Base-by-base conservation (phyloP, 2,113 vertebrate genomes). In the Sialia sialis region DNA sequence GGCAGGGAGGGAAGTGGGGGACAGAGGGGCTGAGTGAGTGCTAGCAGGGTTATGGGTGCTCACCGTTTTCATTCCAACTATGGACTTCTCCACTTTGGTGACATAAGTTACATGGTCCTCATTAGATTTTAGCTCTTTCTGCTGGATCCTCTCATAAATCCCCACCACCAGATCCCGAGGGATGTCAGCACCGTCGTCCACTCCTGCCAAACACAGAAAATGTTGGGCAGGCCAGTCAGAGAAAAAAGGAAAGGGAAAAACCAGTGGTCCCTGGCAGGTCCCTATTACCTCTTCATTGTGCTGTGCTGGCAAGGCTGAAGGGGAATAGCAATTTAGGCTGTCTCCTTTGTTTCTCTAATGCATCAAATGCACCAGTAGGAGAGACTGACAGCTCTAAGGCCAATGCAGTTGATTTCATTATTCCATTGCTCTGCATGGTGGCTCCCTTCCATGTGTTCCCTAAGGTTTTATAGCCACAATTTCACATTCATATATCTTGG, bases 21-120 rank as follows among this genome's bases (percentile, higher is more conserved):
- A n/a, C 34, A 66, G 38, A 80, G 23, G 41, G 23, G 7, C 32
- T 58, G 44, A 75, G n/a, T 34, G 26, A 29, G 27, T 70, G n/a
- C 54, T 44, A 66, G 72, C 0, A 3, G 34, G n/a, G 6, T 11
- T 62, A 14, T 3, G 13, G 22, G 11, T 66, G 97, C 99, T 98
- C 93, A 99, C 99, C 27, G 99, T 99, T 98, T 99, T 99, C 98
- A 99, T 99, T 93, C 99, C 99, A 78, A 99, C 97, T 73, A 99
- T 99, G 95, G 99, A 99, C 97, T 99, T 99, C 94, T 99, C 99
- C 98, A 99, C 99, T 46, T 99, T 99, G 94, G 99, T 99, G 95
- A 99, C 99, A 2, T 99, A 99, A 9, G 99, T 99, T 92, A 99
- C 99, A 6, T 99, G 99, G 94, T 99, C 99, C 84, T 99, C 99